Base-by-base conservation (phyloP, 2,888 invertebrate species). In the Criorhina ranunculi region DNA sequence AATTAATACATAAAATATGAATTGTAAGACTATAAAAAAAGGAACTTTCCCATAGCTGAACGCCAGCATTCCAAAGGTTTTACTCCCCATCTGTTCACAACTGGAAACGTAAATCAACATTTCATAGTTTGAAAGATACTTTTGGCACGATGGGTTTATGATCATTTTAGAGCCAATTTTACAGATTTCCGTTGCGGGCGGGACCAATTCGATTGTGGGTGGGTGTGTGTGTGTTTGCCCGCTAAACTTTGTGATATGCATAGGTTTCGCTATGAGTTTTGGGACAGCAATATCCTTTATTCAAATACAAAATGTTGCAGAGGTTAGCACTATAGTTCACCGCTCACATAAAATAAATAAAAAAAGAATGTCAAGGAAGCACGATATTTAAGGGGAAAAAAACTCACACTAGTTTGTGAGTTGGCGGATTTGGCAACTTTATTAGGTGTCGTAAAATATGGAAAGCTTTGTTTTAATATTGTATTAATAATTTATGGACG, bases 1-100 rank as follows among this genome's bases (percentile, higher is more conserved):
- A 37, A 75, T 69, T 80, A 57, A 60, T 67, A 75, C 67, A 80
- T 80, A 75, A 80, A 80, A 80, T 80, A 80, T 80, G 75, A 75
- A 60, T 67, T 46, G 53, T 46, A 49, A 46, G 64, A 72, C 72
- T 64, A 72, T 60, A 66, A 72, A 42, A 42, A 15, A 29, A 42
- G 9, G 29, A 53, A 9, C 15, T 60, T 37, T 35, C n/a, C 42
- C 29, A 8, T 40, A 46, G n/a, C 17, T n/a, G 33, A 17, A n/a
- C 12, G 44, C 5, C 49, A 19, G 11, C 19, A 57, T 12, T n/a
- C 19, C 19, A 37, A 17, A 37, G 57, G n/a, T 57, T 57, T 17
- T 37, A 12, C 37, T 7, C 29, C 37, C 24, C 31, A 31, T 60
- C 29, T 4, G 42, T 24, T 29, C 42, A 40, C 31, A 49, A 37